Evolutionary conservation across 2,888 invertebrate species (phyloP).

Genomic region (Clanis bilineata): DNA sequence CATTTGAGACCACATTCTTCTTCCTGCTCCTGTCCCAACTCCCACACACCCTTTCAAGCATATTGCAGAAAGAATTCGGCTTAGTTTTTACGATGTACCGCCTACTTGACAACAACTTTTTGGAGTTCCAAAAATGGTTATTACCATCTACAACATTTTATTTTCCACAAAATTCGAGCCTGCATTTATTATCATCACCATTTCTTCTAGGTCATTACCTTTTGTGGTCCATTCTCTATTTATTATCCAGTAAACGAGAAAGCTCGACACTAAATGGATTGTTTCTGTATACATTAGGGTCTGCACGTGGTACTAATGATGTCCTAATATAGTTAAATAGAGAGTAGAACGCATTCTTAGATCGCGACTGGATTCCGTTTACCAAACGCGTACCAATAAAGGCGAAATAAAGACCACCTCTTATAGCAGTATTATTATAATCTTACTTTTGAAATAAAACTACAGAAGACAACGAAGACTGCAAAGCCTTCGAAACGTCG

Average conservation of each 20-base stretch:
- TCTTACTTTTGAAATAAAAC: too few species aligned
- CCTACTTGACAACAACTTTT: too few species aligned
- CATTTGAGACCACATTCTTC: too few species aligned
- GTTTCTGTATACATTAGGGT: neutral
- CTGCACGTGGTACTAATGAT: neutral
- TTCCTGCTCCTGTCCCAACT: too few species aligned
- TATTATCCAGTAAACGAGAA: neutral
- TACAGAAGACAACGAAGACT: too few species aligned
- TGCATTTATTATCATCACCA: neutral
- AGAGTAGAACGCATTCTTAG: neutral
- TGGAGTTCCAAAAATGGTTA: too few species aligned
- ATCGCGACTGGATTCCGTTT: neutral
- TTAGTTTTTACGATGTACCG: too few species aligned
- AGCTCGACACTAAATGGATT: neutral
- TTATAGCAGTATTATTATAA: neutral
- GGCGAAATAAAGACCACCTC: neutral
- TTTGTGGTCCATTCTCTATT: neutral
- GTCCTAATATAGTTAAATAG: neutral
- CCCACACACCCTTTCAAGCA: too few species aligned
- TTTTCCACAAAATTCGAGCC: neutral
- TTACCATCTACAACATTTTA: too few species aligned
- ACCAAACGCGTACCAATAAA: constrained; percentile 1
- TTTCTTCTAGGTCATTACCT: neutral
- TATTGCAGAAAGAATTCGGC: too few species aligned
- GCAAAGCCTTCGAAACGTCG: too few species aligned